phyloP scores from a whole-genome alignment of 2,113 vertebrate genomes.

The Albula glossodonta region DNA sequence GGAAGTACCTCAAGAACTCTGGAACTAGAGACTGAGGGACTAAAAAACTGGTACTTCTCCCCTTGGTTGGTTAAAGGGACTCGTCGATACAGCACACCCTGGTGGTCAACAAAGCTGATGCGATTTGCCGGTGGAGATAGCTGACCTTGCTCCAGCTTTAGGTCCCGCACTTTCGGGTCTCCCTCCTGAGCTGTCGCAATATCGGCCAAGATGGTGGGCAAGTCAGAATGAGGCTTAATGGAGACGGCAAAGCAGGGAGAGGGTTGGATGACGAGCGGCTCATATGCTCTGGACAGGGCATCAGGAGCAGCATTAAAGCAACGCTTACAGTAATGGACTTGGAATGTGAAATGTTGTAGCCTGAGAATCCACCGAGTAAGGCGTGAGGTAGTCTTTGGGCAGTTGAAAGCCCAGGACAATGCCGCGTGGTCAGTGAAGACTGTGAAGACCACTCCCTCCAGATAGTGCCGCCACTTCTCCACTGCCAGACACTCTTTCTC shows the following conservation, averaged over 20 bases:
- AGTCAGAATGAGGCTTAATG: not conserved
- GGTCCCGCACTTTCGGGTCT: too few relatives aligned
- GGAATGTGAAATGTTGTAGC: conserved; percentile 13
- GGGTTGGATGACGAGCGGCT: not conserved
- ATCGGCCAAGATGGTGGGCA: too few relatives aligned
- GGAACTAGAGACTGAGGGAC: not conserved
- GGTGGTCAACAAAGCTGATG: not conserved
- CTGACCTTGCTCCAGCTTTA: too few relatives aligned
- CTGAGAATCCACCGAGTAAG: conserved; percentile 13
- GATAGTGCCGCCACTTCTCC: conserved; percentile 8
- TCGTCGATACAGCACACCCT: not conserved
- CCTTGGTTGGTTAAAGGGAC: not conserved
- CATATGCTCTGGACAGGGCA: not conserved
- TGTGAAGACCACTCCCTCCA: not conserved
- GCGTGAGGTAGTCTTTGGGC: not conserved
- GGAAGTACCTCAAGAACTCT: not conserved
- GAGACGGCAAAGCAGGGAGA: not conserved
- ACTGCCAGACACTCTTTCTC: conserved; percentile 18
- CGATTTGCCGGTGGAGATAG: not conserved
- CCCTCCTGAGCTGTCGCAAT: too few relatives aligned
- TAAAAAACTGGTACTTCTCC: not conserved
- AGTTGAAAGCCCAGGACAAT: conserved; percentile 6
- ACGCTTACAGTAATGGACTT: not conserved
- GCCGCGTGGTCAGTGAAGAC: not conserved
- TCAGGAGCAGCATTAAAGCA: not conserved